These are phyloP conservation scores for Actinia equina DNA, from an alignment of 64 coral and sea anemone genomes.

Conservation along the genomic window DNA sequence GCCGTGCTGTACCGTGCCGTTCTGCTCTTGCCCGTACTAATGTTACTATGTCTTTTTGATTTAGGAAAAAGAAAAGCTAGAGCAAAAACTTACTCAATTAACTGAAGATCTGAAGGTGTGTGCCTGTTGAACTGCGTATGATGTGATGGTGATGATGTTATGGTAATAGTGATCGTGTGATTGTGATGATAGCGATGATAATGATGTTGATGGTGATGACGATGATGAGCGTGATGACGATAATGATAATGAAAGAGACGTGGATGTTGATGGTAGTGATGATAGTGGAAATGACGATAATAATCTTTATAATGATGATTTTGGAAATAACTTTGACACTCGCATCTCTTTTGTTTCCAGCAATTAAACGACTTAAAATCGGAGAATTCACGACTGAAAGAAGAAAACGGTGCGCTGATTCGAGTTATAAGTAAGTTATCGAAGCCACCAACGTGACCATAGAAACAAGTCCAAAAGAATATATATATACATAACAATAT, in stretches of 20 bases:
- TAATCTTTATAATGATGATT: not conserved
- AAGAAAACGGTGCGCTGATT: constrained; percentile 97
- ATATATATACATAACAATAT: constrained; percentile 31
- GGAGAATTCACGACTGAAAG: constrained; percentile 90
- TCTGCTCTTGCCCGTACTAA: not conserved
- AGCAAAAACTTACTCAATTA: constrained; percentile 80
- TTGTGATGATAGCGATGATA: not conserved
- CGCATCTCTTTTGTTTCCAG: constrained; percentile 35
- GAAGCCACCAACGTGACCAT: constrained; percentile 87
- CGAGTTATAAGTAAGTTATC: constrained; percentile 99
- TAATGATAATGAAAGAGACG: not conserved
- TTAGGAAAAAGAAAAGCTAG: constrained; percentile 89
- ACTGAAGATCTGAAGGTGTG: constrained; percentile 85
- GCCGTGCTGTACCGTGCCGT: not conserved
- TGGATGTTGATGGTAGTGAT: too few relatives aligned
- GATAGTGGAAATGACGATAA: too few relatives aligned
- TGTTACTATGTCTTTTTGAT: not conserved
- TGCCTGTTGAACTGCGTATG: not conserved
- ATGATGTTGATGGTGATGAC: not conserved
- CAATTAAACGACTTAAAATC: constrained; percentile 84
- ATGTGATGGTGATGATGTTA: not conserved
- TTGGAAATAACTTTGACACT: not conserved
- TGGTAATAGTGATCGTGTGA: not conserved
- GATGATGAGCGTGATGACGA: too few relatives aligned
- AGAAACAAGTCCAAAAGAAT: constrained; percentile 1